Percentiles rank a stretch among this genome's conserved stretches.
These are phyloP conservation scores for Dolichotis patagonum DNA, from an alignment of 2,113 vertebrate genomes.

Conservation along the genomic window DNA sequence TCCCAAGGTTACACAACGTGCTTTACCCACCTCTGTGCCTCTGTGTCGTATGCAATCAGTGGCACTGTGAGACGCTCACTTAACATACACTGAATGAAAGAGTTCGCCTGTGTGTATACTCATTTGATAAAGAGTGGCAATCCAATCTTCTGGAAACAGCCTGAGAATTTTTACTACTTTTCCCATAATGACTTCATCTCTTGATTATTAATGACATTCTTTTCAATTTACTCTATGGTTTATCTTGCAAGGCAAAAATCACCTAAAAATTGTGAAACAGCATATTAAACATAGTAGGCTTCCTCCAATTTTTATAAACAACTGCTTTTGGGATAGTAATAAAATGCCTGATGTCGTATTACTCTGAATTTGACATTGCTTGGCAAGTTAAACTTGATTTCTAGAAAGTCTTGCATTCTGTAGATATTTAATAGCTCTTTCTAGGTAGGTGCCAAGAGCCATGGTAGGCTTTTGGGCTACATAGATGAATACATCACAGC, in stretches of 20 bases:
- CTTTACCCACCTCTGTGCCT: background rate
- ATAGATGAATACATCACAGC: accelerated
- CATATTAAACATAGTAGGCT: background rate
- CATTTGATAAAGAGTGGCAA: background rate
- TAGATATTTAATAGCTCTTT: background rate
- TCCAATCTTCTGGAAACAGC: background rate
- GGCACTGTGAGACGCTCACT: background rate
- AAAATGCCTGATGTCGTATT: background rate
- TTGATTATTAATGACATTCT: background rate
- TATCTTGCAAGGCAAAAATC: background rate
- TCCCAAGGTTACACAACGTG: background rate
- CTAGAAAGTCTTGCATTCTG: background rate
- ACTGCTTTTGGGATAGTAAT: background rate
- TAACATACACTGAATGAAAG: background rate
- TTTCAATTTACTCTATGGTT: background rate
- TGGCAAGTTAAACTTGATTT: background rate
- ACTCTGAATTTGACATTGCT: background rate
- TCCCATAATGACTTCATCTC: background rate
- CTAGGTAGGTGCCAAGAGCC: background rate
- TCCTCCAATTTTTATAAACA: background rate
- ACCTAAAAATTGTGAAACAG: background rate
- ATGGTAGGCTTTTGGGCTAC: too few species aligned
- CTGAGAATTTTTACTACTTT: background rate
- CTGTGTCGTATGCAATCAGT: background rate
- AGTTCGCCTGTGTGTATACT: background rate